A percentile compares a stretch with the other conserved stretches of the same genome.
Evolutionary conservation across 2,113 vertebrate species (phyloP).

Genomic region (Antennarius striatus): DNA sequence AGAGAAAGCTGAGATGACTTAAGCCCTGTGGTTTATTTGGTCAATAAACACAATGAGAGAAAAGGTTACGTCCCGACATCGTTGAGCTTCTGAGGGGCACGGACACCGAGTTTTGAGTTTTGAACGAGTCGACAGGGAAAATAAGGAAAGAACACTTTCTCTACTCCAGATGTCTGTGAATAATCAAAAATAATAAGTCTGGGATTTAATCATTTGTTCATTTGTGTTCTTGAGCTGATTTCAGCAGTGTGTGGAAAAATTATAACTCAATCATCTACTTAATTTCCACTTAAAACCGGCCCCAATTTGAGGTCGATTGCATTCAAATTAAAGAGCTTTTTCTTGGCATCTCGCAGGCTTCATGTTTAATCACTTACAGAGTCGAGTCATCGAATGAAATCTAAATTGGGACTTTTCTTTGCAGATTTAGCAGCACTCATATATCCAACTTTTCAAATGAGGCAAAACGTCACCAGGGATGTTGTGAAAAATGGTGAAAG

Average conservation of each 20-base stretch:
- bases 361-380: slow-evolving; percentile 41
- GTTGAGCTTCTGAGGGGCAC: slow-evolving; percentile 45
- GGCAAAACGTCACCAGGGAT: slow-evolving; percentile 55
- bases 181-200: too few relatives aligned
- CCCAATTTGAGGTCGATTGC: slow-evolving; percentile 52
- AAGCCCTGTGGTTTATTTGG: slow-evolving; percentile 61
- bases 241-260: neutral
- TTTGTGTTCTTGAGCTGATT: slow-evolving; percentile 4
- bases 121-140: slow-evolving; percentile 15
- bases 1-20: slow-evolving; percentile 28
- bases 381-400: slow-evolving; percentile 24
- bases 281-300: neutral
- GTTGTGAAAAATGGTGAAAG: slow-evolving; percentile 26
- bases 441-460: slow-evolving; percentile 60
- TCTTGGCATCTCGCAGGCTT: slow-evolving; percentile 44
- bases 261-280: slow-evolving; percentile 12
- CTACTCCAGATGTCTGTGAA: slow-evolving; percentile 8
- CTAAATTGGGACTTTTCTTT: too few relatives aligned
- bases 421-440: slow-evolving; percentile 38
- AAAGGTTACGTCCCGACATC: slow-evolving; percentile 25
- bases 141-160: slow-evolving; percentile 20
- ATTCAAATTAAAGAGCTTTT: slow-evolving; percentile 39
- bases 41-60: slow-evolving; percentile 56
- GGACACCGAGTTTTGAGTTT: slow-evolving; percentile 36
- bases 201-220: slow-evolving; percentile 8